Base-by-base conservation (phyloP, 2,888 invertebrate genomes). In the Eumacrocentrus americanus region DNA sequence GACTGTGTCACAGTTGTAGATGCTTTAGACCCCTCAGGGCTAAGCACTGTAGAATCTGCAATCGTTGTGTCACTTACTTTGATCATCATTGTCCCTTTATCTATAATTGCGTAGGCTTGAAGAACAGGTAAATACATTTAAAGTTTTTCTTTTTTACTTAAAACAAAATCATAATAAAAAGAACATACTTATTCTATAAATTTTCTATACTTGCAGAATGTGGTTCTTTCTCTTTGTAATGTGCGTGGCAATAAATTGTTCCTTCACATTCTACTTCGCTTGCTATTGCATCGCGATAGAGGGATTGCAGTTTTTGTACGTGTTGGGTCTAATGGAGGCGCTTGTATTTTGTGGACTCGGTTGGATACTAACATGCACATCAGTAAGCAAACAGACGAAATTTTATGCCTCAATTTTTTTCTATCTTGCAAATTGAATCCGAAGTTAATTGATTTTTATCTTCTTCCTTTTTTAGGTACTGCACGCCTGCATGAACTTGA, bases 81-180 rank as follows among this genome's bases (percentile, higher is more conserved):
- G 95, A 96, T 79, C 95, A 96, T 81, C 95, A 96, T 79, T 96
- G 96, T 78, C 95, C 95, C 0, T 96, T 95, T 78, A 94, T 96
- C 71, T 94, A 95, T 82, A 96, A 96, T 79, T 96, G 96, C 79
- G 94, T 96, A 14, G 96, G 96, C 1, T 84, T 95, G 37, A 87
- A 91, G 62, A 96, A 96, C 82, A 88, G 87, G 87, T 85, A 72
- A 69, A 52, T 56, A n/a, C 7, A 23, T 46, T 46, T 46, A 14
- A 6, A 18, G 2, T 3, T 1, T 5, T 18, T 22, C 14, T 47
- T 46, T 38, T n/a, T 38, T 23, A 14, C 1, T 9, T n/a, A n/a
- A n/a, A n/a, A 29, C 29, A 4, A 29, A 29, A 6, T 9, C 22
- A 23, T 25, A 34, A n/a, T 54, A 60, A 44, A 29, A n/a, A 54